Evolutionary conservation across 1,140 invertebrate species (phyloP).

Genomic region (Gryon sp.): DNA sequence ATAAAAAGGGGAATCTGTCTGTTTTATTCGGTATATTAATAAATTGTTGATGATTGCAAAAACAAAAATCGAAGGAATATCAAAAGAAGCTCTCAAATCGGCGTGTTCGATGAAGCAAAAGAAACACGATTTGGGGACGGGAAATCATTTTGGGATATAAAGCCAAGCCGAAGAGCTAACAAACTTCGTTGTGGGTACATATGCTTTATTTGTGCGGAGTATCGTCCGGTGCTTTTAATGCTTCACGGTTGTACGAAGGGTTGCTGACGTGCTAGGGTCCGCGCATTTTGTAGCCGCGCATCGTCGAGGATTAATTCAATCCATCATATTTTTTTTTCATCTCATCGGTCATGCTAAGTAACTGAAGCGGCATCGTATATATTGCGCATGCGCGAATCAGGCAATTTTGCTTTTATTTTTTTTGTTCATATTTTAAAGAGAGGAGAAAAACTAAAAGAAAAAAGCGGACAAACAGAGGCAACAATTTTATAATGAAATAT

Average conservation of each 20-base stretch:
- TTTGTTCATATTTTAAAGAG: neutral
- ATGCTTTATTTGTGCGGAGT: conserved; percentile 65
- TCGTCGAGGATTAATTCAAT: conserved; percentile 63
- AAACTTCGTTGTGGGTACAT: conserved; percentile 64
- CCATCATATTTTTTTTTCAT: conserved; percentile 70
- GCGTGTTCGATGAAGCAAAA: conserved; percentile 49
- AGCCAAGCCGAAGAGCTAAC: conserved; percentile 67
- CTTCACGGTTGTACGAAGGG: conserved; percentile 42
- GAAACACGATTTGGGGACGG: conserved; percentile 48
- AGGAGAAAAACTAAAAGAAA: neutral
- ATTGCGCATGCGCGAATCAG: neutral
- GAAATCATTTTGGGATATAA: conserved; percentile 62
- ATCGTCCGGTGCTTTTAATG: conserved; percentile 66
- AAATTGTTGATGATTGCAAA: conserved; percentile 9
- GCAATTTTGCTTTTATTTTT: too few species aligned
- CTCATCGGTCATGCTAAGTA: conserved; percentile 63
- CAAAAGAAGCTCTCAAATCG: conserved; percentile 22
- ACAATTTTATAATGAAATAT: conserved; percentile 34
- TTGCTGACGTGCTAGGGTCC: conserved; percentile 36
- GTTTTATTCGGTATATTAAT: conserved; percentile 19
- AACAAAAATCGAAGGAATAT: conserved; percentile 23
- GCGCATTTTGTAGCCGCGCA: conserved; percentile 36
- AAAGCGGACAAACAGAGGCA: neutral
- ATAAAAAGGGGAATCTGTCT: neutral
- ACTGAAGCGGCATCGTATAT: conserved; percentile 27